Evolutionary conservation across 2,797 vertebrate genomes (phyloP).

Genomic region (Danio choprae): DNA sequence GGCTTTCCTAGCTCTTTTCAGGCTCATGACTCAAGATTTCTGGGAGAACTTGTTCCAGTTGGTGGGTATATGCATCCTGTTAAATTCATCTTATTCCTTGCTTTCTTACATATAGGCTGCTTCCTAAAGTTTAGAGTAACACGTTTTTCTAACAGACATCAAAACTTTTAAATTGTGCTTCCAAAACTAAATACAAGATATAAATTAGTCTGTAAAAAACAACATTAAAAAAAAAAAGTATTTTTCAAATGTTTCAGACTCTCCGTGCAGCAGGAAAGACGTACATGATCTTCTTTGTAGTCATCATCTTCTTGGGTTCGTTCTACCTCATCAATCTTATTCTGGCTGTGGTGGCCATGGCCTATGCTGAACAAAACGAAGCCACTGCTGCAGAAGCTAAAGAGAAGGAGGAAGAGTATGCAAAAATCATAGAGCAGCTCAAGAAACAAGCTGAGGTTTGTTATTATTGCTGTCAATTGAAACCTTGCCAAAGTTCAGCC

Average conservation of each 20-base stretch:
- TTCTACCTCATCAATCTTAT: constrained; percentile 98
- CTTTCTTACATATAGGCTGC: background rate
- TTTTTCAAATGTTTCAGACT: constrained; percentile 75
- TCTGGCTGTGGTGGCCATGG: constrained; percentile 96
- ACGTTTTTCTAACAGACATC: too few species aligned
- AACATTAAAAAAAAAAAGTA: too few species aligned
- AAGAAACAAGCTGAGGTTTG: constrained; percentile 80
- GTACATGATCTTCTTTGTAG: constrained; percentile 95
- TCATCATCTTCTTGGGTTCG: constrained; percentile 94
- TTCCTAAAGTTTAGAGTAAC: too few species aligned
- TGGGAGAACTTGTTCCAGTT: constrained; percentile 97
- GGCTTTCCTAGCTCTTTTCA: constrained; percentile 94
- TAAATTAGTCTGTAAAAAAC: too few species aligned
- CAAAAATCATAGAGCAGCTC: constrained; percentile 85
- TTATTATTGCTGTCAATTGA: background rate
- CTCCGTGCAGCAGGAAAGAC: constrained; percentile 92
- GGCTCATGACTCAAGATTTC: constrained; percentile 95
- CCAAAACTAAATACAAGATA: too few species aligned
- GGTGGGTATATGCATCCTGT: constrained; percentile 70
- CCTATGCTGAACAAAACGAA: constrained; percentile 91
- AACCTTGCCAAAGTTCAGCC: background rate
- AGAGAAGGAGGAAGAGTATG: constrained; percentile 91
- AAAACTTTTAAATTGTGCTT: too few species aligned
- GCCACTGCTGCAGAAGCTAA: constrained; percentile 86
- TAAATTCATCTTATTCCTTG: too few species aligned